Base-by-base conservation (phyloP, 2,888 invertebrate genomes). In the Galeopsomyia nigrocyanea region DNA sequence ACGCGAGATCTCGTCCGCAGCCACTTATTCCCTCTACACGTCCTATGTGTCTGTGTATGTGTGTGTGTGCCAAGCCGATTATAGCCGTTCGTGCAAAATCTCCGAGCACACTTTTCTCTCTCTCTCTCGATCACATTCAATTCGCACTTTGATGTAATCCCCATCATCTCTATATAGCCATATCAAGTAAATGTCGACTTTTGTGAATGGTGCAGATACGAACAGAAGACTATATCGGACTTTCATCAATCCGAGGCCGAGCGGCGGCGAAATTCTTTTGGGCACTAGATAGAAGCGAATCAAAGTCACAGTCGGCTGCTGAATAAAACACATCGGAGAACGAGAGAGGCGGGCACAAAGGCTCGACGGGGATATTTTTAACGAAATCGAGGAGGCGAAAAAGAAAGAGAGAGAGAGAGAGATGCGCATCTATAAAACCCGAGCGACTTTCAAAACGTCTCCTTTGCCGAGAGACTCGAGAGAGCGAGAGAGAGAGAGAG, bases 361-460 rank as follows among this genome's bases (percentile, higher is more conserved):
- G 77, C 66, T 71, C 49, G 39, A 16, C 53, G 47, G 68, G 74
- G 77, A 75, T 78, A 80, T 81, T 81, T 81, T 81, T 79, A 81
- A 80, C 80, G 76, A 78, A 78, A 75, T 77, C 73, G 71, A 71
- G 70, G 46, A 39, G 55, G 61, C 50, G 61, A 26, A 39, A 13
- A 51, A 55, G 39, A 47, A 6, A 55, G 66, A 56, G 62, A 57
- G 68, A 46, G 64, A 63, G 60, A 58, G 71, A 64, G 53, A 61
- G 46, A 62, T 50, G 55, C 56, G 31, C 68, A 56, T 68, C 67
- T 68, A 74, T 77, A 76, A 75, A 75, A 75, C 68, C 60, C 62
- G 7, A 39, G 78, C 74, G 78, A 76, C 78, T 77, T 77, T 77
- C 74, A 68, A 77, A 74, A 71, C 67, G 78, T 74, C 56, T 46